Evolutionary conservation across 2,797 vertebrate genomes (phyloP).

Genomic region (Acanthurus leucopareius): DNA sequence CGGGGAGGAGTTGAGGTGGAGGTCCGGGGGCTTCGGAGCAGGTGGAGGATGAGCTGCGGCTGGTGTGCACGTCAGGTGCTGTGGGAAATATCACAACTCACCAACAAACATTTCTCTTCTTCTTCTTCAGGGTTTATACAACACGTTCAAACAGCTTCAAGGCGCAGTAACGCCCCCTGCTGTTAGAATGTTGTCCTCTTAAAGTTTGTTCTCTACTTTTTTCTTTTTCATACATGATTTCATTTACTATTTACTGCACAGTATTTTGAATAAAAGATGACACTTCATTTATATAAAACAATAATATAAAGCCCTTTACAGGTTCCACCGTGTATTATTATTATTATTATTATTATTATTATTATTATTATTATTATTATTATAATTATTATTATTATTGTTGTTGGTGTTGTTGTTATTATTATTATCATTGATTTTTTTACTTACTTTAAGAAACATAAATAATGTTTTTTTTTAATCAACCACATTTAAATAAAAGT

Average conservation of each 20-base stretch:
- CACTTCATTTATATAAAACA: no score
- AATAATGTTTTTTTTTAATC: no score
- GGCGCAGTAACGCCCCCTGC: conserved; percentile 39
- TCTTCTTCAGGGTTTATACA: background rate
- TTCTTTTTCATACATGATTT: background rate
- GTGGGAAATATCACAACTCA: conserved; percentile 27
- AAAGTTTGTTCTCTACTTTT: background rate
- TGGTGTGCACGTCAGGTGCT: conserved; percentile 37
- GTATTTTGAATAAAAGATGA: no score
- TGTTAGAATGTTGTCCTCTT: background rate
- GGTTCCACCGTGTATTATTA: no score
- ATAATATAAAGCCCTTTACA: no score
- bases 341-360: no score
- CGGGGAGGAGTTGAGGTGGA: conserved; percentile 5
- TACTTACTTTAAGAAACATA: no score
- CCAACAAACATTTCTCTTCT: background rate
- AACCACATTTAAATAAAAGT: no score
- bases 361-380: no score
- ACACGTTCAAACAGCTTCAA: background rate
- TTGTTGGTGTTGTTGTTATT: no score
- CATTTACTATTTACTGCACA: background rate
- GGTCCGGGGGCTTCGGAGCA: background rate
- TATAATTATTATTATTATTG: no score
- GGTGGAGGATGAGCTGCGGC: background rate
- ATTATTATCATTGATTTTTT: no score